Evolutionary conservation across 2,797 vertebrate species (phyloP).

Genomic region (Semaprochilodus insignis): DNA sequence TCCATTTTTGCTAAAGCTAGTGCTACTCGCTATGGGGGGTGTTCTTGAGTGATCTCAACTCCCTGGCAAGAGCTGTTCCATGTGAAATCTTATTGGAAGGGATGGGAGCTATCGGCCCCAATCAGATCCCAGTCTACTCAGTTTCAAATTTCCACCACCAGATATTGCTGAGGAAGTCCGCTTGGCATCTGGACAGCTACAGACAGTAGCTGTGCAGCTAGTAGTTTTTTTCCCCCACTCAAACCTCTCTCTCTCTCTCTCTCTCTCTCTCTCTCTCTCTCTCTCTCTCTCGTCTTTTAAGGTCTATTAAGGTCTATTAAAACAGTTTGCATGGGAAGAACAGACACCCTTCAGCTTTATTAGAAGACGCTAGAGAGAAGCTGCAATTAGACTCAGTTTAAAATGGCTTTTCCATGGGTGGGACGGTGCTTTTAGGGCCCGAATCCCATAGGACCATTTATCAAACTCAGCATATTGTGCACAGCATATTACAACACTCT

Average conservation of each 20-base stretch:
- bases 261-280: constrained; percentile 15
- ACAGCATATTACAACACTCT: constrained; percentile 46
- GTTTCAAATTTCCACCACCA: neutral
- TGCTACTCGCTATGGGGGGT: too few species aligned
- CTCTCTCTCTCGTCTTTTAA: constrained; percentile 27
- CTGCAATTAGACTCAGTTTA: constrained; percentile 50
- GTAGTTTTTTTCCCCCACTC: constrained; percentile 2
- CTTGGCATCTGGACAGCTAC: too few species aligned
- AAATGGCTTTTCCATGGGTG: constrained; percentile 51
- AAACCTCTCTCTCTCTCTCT: neutral
- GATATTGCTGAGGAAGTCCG: neutral
- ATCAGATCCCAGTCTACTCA: neutral
- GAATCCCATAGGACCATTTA: constrained; percentile 45
- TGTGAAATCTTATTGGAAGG: neutral
- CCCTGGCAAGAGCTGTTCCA: neutral
- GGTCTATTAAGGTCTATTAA: constrained; percentile 50
- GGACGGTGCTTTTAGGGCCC: constrained; percentile 35
- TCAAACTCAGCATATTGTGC: constrained; percentile 51
- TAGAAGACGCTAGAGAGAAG: constrained; percentile 45
- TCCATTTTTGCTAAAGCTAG: too few species aligned
- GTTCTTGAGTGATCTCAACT: neutral
- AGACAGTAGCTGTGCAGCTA: neutral
- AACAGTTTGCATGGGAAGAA: constrained; percentile 33
- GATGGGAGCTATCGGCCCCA: neutral
- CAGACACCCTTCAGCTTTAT: constrained; percentile 54